Evolutionary conservation across 2,113 vertebrate species (phyloP).

Genomic region (Ammospiza caudacuta): DNA sequence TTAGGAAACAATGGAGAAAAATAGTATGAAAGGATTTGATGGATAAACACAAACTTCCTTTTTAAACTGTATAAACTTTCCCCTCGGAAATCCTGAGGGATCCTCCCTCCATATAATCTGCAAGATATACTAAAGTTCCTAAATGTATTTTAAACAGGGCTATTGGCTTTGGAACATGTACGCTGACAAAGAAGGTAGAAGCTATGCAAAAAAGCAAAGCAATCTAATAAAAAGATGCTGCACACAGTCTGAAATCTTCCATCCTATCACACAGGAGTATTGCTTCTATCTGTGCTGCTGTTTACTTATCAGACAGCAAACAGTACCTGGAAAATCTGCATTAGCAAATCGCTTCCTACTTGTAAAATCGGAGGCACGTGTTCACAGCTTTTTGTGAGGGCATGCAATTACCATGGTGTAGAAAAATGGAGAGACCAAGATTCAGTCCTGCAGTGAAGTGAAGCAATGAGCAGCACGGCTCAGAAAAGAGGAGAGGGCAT

Average conservation of each 20-base stretch:
- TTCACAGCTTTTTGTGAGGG: not conserved
- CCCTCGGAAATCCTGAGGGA: slow-evolving; percentile 16
- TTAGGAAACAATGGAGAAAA: not conserved
- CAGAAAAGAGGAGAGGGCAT: too few species aligned
- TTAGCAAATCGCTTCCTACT: not conserved
- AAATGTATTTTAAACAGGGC: not conserved
- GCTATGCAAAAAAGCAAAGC: not conserved
- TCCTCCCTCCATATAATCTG: not conserved
- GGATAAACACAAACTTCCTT: slow-evolving; percentile 12
- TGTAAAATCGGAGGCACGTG: fast-evolving
- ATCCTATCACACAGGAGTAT: not conserved
- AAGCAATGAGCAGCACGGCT: not conserved
- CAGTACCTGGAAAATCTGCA: not conserved
- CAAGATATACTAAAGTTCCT: not conserved
- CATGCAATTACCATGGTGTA: not conserved
- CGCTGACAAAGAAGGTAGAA: not conserved
- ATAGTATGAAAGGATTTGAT: not conserved
- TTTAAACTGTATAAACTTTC: not conserved
- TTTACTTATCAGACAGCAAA: not conserved
- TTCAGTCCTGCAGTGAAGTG: fast-evolving
- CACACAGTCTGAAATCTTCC: not conserved
- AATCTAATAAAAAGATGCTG: not conserved
- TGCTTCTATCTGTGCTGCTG: not conserved
- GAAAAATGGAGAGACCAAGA: not conserved
- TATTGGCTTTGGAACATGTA: not conserved